Conservation (phyloP, 2,888 invertebrate species). For the Acronicta leporina region DNA sequence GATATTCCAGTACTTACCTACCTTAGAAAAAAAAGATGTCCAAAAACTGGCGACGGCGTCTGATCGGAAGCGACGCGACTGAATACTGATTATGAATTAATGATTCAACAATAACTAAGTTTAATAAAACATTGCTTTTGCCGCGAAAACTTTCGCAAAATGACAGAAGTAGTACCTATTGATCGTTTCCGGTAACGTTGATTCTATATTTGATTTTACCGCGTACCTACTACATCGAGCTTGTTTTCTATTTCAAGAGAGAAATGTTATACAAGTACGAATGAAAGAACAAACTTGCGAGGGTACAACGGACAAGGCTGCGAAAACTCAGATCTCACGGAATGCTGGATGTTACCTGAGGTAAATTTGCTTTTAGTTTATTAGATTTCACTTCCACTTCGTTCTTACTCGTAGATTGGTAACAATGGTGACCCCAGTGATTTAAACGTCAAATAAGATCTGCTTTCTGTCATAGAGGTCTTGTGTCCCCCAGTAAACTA, state of each 20-base stretch:
- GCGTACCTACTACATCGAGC: constrained; percentile 7
- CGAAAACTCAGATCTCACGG: constrained; percentile 84
- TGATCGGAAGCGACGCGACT: too few relatives aligned
- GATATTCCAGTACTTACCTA: too few relatives aligned
- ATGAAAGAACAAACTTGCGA: constrained; percentile 73
- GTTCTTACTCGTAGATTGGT: too few relatives aligned
- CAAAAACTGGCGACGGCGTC: too few relatives aligned
- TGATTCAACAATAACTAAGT: too few relatives aligned
- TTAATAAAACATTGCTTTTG: too few relatives aligned
- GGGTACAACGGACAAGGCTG: constrained; percentile 77
- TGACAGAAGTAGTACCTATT: background rate
- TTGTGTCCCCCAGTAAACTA: too few relatives aligned
- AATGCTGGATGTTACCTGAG: constrained; percentile 90
- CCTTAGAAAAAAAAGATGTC: too few relatives aligned
- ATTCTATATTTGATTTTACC: constrained; percentile 1
- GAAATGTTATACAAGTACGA: constrained; percentile 79
- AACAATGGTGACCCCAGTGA: too few relatives aligned
- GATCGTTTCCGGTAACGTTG: background rate
- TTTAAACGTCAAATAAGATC: too few relatives aligned
- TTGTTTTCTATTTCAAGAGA: constrained; percentile 72
- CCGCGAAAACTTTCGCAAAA: background rate
- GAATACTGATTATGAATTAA: too few relatives aligned
- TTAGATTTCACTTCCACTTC: background rate
- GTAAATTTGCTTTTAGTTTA: constrained; percentile 61
- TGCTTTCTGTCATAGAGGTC: too few relatives aligned